Evolutionary conservation across 2,113 vertebrate genomes (phyloP).

Genomic region (Phylloscopus trochilus): DNA sequence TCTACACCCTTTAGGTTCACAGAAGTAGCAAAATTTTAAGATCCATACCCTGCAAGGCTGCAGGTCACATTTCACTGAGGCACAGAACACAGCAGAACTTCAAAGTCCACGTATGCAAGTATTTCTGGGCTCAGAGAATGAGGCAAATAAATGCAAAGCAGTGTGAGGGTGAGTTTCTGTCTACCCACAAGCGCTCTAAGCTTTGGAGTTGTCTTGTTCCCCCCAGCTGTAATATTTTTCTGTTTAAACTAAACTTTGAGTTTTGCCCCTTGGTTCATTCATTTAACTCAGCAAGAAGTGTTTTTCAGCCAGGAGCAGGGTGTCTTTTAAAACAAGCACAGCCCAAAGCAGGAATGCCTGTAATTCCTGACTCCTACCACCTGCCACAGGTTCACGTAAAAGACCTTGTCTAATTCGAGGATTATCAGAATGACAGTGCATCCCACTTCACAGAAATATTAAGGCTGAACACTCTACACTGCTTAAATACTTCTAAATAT

Average conservation of each 20-base stretch:
- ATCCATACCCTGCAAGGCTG: neutral
- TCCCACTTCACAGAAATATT: neutral
- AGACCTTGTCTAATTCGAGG: slow-evolving; percentile 59
- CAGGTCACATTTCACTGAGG: neutral
- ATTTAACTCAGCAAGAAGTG: slow-evolving; percentile 33
- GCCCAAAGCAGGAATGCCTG: slow-evolving; percentile 74
- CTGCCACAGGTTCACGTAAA: slow-evolving; percentile 62
- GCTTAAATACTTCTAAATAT: neutral
- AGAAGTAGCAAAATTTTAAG: neutral
- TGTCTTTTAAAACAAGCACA: slow-evolving; percentile 60
- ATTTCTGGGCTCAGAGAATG: neutral
- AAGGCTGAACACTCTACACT: neutral
- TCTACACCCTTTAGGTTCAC: neutral
- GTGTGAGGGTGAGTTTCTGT: neutral
- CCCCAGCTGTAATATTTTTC: neutral
- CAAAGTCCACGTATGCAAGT: neutral
- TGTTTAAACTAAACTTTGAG: neutral
- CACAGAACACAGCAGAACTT: neutral
- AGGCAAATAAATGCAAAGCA: neutral
- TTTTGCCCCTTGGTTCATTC: slow-evolving; percentile 35
- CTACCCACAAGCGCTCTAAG: neutral
- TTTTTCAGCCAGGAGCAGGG: slow-evolving; percentile 50
- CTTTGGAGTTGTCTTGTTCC: neutral
- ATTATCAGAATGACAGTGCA: slow-evolving; percentile 55
- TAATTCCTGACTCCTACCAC: slow-evolving; percentile 68